Conservation (phyloP, 2,113 vertebrate genomes). For the Fregata magnificens region DNA sequence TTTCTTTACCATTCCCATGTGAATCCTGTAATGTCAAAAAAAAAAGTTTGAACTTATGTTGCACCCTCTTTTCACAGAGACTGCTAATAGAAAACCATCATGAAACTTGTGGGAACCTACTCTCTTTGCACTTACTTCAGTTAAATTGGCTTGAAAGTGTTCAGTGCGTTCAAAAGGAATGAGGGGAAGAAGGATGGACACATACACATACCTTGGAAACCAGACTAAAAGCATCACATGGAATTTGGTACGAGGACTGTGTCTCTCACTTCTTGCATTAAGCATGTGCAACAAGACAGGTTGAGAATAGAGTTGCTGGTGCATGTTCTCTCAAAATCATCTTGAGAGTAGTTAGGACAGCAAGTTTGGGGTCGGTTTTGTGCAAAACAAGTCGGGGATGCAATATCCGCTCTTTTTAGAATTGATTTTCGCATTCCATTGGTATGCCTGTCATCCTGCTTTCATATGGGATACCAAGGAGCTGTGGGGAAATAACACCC, state of each 20-base stretch:
- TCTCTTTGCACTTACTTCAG: not conserved
- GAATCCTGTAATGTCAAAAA: not conserved
- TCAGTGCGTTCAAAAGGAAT: not conserved
- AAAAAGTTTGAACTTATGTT: not conserved
- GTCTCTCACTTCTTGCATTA: not conserved
- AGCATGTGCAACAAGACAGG: not conserved
- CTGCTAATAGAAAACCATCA: not conserved
- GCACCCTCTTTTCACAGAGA: not conserved
- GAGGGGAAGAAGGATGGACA: not conserved
- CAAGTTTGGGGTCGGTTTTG: not conserved
- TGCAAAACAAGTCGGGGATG: not conserved
- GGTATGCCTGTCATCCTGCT: not conserved
- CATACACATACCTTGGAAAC: not conserved
- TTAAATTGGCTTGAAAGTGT: not conserved
- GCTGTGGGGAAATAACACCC: not conserved
- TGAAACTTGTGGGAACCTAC: not conserved
- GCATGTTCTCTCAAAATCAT: not conserved
- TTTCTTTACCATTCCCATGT: not conserved
- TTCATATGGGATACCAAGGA: not conserved
- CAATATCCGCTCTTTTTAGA: not conserved
- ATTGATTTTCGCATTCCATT: not conserved
- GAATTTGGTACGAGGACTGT: too few species aligned
- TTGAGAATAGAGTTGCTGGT: not conserved
- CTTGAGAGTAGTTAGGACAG: not conserved
- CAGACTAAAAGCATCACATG: not conserved